Conservation (phyloP, 1,140 invertebrate species). For the Pentalonia nigronervosa region DNA sequence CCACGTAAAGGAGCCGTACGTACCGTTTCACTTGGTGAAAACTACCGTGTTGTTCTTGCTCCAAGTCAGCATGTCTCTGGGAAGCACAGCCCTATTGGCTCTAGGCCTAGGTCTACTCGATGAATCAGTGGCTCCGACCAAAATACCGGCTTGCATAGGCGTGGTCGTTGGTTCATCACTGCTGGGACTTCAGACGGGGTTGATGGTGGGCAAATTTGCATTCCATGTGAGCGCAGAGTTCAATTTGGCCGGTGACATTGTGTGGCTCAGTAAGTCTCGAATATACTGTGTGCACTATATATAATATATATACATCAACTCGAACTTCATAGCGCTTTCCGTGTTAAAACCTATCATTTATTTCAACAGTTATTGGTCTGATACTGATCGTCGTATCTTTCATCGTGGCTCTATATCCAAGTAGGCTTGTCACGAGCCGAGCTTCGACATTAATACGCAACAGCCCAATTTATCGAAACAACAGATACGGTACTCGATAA, state of each 20-base stretch:
- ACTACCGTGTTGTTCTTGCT: slow-evolving; percentile 43
- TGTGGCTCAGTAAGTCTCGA: slow-evolving; percentile 11
- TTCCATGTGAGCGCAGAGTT: slow-evolving; percentile 18
- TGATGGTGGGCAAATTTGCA: slow-evolving; percentile 55
- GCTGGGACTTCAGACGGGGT: slow-evolving; percentile 51
- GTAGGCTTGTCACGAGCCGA: slow-evolving; percentile 42
- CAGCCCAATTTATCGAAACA: slow-evolving; percentile 47
- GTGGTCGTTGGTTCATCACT: slow-evolving; percentile 54
- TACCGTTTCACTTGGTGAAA: slow-evolving; percentile 53
- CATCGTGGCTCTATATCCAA: slow-evolving; percentile 55
- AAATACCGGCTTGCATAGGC: slow-evolving; percentile 58
- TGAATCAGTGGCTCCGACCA: slow-evolving; percentile 50
- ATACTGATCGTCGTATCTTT: slow-evolving; percentile 40
- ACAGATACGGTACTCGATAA: slow-evolving; percentile 17
- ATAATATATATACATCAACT: not conserved
- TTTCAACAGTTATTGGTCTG: slow-evolving; percentile 22
- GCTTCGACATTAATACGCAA: slow-evolving; percentile 39
- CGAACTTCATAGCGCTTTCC: not conserved
- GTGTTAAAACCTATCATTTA: not conserved
- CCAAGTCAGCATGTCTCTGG: slow-evolving; percentile 49
- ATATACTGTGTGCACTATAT: not conserved
- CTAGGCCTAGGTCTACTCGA: slow-evolving; percentile 56
- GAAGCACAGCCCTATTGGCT: slow-evolving; percentile 44
- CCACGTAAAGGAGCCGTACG: not conserved
- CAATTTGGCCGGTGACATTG: slow-evolving; percentile 53